phyloP scores from a whole-genome alignment of 2,888 invertebrate species.

The Saturnia japonica region DNA sequence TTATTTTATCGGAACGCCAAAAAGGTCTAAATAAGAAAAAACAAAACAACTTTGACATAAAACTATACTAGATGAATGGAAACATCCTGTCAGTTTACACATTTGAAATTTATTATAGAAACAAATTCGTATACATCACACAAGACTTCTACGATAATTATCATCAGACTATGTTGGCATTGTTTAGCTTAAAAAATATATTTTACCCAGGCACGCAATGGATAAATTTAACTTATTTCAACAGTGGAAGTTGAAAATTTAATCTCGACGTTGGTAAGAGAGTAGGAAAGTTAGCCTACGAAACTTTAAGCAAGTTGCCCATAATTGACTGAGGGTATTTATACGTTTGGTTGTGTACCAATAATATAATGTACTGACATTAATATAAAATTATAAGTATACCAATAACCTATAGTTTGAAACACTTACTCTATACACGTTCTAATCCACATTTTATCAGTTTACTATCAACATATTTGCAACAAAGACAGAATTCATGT shows the following conservation, averaged over 20 bases:
- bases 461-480: no score
- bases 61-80: no score
- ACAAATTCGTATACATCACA: not conserved
- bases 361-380: not conserved
- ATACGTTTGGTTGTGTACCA: not conserved
- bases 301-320: constrained; percentile 48
- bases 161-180: not conserved
- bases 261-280: constrained; percentile 65
- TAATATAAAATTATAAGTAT: constrained; percentile 15
- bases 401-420: constrained; percentile 30
- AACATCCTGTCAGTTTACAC: no score
- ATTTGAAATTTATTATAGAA: no score
- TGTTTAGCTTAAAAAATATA: not conserved
- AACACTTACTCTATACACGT: no score
- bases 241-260: constrained; percentile 73
- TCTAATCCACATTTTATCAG: no score
- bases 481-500: no score
- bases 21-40: no score
- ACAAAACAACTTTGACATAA: no score
- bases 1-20: no score
- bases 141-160: not conserved
- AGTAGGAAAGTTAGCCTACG: constrained; percentile 71
- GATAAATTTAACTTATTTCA: constrained; percentile 48
- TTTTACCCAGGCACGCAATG: not conserved
- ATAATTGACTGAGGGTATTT: not conserved